Conservation (phyloP, 2,797 vertebrate species). For the Mastacembelus armatus region DNA sequence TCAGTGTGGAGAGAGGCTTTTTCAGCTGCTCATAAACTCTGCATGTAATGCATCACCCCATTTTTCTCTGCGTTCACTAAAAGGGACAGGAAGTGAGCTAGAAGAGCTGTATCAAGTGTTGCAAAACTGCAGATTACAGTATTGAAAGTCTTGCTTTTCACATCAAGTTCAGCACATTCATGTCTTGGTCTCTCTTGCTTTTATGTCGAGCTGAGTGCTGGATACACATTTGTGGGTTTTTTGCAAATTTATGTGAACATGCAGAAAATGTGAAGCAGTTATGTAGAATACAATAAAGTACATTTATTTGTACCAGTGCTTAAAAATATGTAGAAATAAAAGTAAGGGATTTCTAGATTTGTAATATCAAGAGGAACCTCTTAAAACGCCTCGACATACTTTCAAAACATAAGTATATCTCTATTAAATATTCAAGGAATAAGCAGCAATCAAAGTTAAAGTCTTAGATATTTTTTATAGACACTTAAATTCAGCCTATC, state of each 20-base stretch:
- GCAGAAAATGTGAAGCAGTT: conserved; percentile 1
- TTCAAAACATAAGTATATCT: conserved; percentile 3
- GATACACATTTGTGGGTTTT: conserved; percentile 15
- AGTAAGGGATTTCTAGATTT: conserved; percentile 4
- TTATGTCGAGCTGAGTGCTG: neutral
- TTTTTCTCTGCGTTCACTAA: conserved; percentile 56
- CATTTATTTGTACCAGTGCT: neutral
- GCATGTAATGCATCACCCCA: conserved; percentile 64
- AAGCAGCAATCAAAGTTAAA: conserved; percentile 19
- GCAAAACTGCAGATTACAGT: conserved; percentile 57
- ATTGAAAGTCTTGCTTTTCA: conserved; percentile 41
- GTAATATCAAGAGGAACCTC: neutral
- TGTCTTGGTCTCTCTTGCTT: conserved; percentile 9
- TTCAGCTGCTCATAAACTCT: conserved; percentile 65
- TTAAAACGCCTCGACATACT: conserved; percentile 16
- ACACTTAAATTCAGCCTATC: neutral
- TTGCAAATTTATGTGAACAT: neutral
- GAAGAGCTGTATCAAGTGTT: conserved; percentile 60
- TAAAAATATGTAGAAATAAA: neutral
- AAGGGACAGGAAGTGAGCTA: conserved; percentile 64
- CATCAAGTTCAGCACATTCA: neutral
- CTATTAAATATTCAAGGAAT: conserved; percentile 33
- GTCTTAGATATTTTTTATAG: neutral
- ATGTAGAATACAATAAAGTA: neutral
- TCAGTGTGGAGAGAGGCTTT: conserved; percentile 62